A percentile compares a stretch with the other conserved stretches of the same genome.
These are phyloP conservation scores for Caenorhabditis virilis DNA, from an alignment of 2,888 invertebrate species.

Conservation along the genomic window DNA sequence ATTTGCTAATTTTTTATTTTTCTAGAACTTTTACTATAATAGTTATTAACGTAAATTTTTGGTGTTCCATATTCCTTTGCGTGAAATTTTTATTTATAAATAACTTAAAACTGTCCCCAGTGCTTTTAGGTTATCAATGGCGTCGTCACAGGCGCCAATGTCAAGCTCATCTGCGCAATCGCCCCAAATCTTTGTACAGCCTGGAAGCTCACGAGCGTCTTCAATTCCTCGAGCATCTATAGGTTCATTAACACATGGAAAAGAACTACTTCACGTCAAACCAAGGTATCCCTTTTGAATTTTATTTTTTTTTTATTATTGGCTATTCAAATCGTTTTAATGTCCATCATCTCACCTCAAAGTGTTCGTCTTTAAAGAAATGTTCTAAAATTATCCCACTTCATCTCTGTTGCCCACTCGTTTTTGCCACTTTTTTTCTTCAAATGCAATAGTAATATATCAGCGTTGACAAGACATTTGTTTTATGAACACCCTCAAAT, in stretches of 20 bases:
- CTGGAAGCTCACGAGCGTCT: slow-evolving; percentile 35
- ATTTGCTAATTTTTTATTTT: too few relatives aligned
- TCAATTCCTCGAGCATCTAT: slow-evolving; percentile 28
- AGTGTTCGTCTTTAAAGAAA: not conserved
- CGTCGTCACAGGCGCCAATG: slow-evolving; percentile 32
- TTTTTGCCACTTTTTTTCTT: slow-evolving; percentile 1
- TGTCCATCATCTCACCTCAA: not conserved
- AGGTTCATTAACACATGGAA: slow-evolving; percentile 22
- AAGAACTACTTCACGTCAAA: slow-evolving; percentile 38
- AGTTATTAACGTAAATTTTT: too few relatives aligned
- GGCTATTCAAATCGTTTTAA: not conserved
- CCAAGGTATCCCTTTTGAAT: slow-evolving; percentile 32
- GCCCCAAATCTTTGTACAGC: slow-evolving; percentile 39
- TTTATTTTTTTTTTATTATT: not conserved
- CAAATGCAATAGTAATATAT: slow-evolving; percentile 18
- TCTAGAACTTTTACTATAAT: too few relatives aligned
- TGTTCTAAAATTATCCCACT: not conserved
- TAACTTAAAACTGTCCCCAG: too few relatives aligned
- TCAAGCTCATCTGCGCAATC: slow-evolving; percentile 25
- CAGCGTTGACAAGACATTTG: slow-evolving; percentile 38
- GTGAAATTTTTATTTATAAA: too few relatives aligned
- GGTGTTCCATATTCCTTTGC: too few relatives aligned
- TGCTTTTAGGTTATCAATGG: slow-evolving; percentile 42
- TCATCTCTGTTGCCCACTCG: not conserved
- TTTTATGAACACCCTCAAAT: slow-evolving; percentile 33